These are phyloP conservation scores for Dromas ardeola DNA, from an alignment of 2,113 vertebrate genomes.

Conservation along the genomic window DNA sequence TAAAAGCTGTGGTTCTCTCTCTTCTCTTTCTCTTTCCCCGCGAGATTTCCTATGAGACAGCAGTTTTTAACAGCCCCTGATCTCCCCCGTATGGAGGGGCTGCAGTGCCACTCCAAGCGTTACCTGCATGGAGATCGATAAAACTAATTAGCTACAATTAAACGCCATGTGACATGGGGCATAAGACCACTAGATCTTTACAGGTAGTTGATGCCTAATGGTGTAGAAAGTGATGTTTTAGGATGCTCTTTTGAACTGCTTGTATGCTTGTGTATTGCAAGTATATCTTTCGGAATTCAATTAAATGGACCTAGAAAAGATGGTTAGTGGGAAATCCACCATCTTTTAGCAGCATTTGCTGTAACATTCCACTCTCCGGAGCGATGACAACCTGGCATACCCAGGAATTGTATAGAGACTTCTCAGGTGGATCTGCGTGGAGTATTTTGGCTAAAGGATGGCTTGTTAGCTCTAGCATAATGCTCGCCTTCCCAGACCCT, in stretches of 20 bases:
- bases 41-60: background rate
- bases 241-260: background rate
- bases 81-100: background rate
- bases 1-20: too few relatives aligned
- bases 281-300: background rate
- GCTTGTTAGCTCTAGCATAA: background rate
- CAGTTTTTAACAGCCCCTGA: too few relatives aligned
- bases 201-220: background rate
- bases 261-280: background rate
- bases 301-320: background rate
- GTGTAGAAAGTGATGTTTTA: background rate
- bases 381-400: background rate
- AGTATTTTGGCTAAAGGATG: background rate
- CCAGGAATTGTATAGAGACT: background rate
- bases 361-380: rapidly evolving
- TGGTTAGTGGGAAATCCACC: background rate
- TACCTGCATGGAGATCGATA: background rate
- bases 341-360: background rate
- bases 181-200: background rate
- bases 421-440: background rate
- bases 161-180: background rate
- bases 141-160: background rate
- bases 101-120: too few relatives aligned
- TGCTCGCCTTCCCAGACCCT: background rate
- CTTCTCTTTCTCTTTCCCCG: background rate